A percentile compares a stretch with the other conserved stretches of the same genome.
These are phyloP conservation scores for Tribolium madens DNA, from an alignment of 1,140 invertebrate genomes.

Conservation along the genomic window DNA sequence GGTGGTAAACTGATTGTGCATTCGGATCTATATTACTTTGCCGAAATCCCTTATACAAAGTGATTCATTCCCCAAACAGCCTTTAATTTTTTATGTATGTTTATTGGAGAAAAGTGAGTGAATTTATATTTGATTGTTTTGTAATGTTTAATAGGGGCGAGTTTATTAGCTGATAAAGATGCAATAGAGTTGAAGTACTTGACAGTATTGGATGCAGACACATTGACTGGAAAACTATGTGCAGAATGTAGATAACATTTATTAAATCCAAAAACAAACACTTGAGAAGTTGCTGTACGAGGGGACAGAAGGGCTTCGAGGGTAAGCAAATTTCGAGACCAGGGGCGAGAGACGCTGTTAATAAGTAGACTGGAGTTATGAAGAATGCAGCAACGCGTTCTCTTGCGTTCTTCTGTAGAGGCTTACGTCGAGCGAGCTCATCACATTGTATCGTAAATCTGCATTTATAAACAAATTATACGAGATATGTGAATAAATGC, in stretches of 20 bases:
- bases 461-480: slow-evolving; percentile 48
- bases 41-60: slow-evolving; percentile 4
- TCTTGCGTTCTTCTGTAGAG: slow-evolving; percentile 46
- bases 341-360: slow-evolving; percentile 49
- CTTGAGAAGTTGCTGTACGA: slow-evolving; percentile 46
- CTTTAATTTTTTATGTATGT: neutral
- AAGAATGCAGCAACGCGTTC: slow-evolving; percentile 53
- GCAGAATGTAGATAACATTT: slow-evolving; percentile 59
- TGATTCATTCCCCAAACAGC: neutral
- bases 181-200: neutral
- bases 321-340: slow-evolving; percentile 25
- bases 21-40: slow-evolving; percentile 20
- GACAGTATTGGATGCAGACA: slow-evolving; percentile 39
- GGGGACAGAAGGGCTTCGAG: slow-evolving; percentile 4
- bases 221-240: slow-evolving; percentile 57
- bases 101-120: neutral
- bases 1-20: slow-evolving; percentile 24
- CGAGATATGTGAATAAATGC: slow-evolving; percentile 37
- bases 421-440: slow-evolving; percentile 35
- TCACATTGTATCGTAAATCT: slow-evolving; percentile 42
- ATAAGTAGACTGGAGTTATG: slow-evolving; percentile 55
- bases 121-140: neutral
- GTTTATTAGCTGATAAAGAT: neutral
- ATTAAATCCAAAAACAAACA: slow-evolving; percentile 57
- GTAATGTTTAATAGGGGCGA: neutral